These are phyloP conservation scores for Laodelphax striatellus DNA, from an alignment of 1,140 invertebrate genomes.

Conservation along the genomic window DNA sequence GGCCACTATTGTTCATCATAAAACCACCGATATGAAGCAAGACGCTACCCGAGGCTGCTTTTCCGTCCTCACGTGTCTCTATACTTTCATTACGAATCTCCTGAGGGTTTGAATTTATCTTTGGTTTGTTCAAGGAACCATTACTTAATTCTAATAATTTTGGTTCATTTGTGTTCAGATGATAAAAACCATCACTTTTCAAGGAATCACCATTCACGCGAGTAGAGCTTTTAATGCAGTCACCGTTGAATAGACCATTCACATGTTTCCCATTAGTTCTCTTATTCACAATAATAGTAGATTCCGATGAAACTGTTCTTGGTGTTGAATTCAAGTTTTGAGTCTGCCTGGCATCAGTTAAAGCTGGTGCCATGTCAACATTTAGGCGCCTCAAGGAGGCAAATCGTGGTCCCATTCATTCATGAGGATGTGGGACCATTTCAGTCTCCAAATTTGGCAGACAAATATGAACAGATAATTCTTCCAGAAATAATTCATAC, in stretches of 20 bases:
- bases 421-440: slow-evolving; percentile 13
- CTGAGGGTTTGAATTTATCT: not conserved
- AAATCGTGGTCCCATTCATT: slow-evolving; percentile 28
- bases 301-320: slow-evolving; percentile 15
- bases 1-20: slow-evolving; percentile 40
- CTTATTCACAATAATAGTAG: slow-evolving; percentile 8
- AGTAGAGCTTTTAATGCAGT: not conserved
- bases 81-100: not conserved
- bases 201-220: slow-evolving; percentile 20
- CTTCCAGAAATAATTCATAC: too few relatives aligned
- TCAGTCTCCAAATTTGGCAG: not conserved
- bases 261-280: slow-evolving; percentile 3
- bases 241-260: not conserved
- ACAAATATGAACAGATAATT: too few relatives aligned
- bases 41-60: slow-evolving; percentile 11
- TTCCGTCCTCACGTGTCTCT: slow-evolving; percentile 25
- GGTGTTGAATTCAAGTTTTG: slow-evolving; percentile 38
- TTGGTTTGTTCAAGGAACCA: not conserved
- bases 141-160: not conserved
- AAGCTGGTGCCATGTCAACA: slow-evolving; percentile 60
- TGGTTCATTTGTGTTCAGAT: not conserved
- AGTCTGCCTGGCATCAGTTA: slow-evolving; percentile 50
- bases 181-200: not conserved
- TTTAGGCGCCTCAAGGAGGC: slow-evolving; percentile 38
- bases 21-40: slow-evolving; percentile 21